Evolutionary conservation across 23 tunicate species (phyloP), one percentile per base, ranked within the genome.

Genomic region (Halocynthia aurantium): DNA sequence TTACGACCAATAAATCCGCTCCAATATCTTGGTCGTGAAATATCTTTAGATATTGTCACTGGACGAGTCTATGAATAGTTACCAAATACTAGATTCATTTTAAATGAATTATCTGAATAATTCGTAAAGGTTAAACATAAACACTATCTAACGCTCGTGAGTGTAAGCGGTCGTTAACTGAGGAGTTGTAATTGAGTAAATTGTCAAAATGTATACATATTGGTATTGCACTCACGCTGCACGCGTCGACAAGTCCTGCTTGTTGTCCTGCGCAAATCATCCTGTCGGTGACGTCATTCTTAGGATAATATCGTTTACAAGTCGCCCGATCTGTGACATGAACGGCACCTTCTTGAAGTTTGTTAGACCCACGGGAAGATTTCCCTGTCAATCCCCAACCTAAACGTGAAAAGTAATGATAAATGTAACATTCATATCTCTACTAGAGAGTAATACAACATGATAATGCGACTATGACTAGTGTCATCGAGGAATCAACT

Each of bases 351-450:
- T 89, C 85, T 53, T 81, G 88, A 10, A 89, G 67, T 69, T 89
- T 89, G 50, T 63, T 72, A 18, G 96, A 57, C 58, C 88, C 85
- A 17, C 80, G 52, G 49, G 13, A 71, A 15, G 80, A 19, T 62
- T 69, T 70, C 21, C 83, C 89, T 17, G 89, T 84, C 8, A 89
- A 20, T 8, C 96, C 96, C 96, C 96, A 89, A 61, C 93, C 93
- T 87, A 31, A 31, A 31, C 44, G 44, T 31, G 44, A 31, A 31
- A 31, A 31, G 44, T 31, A 31, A 31, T 31, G 44, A 31, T 31
- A 31, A 31, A 31, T 31, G 44, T 31, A 31, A 31, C 44, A 31
- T 31, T 31, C 44, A 31, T 31, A 31, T 31, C 4, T 4, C 44
- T 31, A 31, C 1, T 31, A 31, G n/a, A 31, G 44, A 4, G 44